Conservation (phyloP, 2,113 vertebrate genomes). For the Sinosuthora webbiana region DNA sequence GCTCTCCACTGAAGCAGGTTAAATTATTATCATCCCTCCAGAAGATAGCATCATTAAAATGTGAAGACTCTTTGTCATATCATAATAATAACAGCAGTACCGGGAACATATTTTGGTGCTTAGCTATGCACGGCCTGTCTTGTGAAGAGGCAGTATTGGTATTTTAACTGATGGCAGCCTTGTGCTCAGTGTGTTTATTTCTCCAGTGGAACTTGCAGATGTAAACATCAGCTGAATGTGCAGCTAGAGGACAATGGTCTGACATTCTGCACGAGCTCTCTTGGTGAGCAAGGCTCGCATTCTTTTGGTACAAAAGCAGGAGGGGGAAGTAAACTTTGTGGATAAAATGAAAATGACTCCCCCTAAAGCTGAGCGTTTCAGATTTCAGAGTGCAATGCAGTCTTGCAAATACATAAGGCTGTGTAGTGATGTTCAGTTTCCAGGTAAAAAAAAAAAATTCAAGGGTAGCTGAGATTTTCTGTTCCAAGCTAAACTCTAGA, state of each 20-base stretch:
- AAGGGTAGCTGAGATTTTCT: background rate
- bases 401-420: background rate
- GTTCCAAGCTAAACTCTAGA: background rate
- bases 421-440: background rate
- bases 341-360: background rate
- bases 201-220: constrained; percentile 10
- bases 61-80: background rate
- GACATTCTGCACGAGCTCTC: background rate
- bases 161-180: background rate
- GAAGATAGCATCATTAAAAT: constrained; percentile 26
- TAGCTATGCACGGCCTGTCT: background rate
- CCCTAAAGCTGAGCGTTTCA: background rate
- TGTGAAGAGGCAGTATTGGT: background rate
- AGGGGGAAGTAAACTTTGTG: background rate
- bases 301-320: background rate
- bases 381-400: background rate
- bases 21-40: background rate
- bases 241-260: background rate
- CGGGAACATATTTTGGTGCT: background rate
- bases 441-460: background rate
- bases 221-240: background rate
- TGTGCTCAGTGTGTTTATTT: background rate
- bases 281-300: background rate
- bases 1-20: constrained; percentile 26
- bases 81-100: background rate